These are phyloP conservation scores for Hypanus sabinus DNA, from an alignment of 2,113 vertebrate species.

Conservation along the genomic window DNA sequence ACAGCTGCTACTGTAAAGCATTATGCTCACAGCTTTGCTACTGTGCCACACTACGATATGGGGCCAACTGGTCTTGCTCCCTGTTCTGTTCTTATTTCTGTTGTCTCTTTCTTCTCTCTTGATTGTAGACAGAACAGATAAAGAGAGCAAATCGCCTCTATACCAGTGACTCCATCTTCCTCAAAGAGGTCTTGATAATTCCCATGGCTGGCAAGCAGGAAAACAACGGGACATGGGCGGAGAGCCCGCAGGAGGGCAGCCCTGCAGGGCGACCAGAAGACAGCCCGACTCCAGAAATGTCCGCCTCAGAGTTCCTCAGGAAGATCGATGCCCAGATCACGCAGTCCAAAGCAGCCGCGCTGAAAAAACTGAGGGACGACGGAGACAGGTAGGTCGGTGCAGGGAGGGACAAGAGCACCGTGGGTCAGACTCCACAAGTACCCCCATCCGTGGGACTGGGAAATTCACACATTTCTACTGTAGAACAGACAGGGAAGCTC, in stretches of 20 bases:
- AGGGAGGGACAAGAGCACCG: too few relatives aligned
- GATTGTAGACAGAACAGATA: constrained; percentile 79
- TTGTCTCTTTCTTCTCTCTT: too few relatives aligned
- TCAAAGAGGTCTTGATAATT: constrained; percentile 74
- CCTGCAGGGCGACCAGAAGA: not conserved
- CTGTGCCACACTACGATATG: too few relatives aligned
- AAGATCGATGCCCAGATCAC: constrained; percentile 73
- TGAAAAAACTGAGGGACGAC: constrained; percentile 55
- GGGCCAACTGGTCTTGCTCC: too few relatives aligned
- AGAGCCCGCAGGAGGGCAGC: constrained; percentile 41
- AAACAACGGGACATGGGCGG: constrained; percentile 44
- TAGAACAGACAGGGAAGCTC: too few relatives aligned
- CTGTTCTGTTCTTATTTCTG: too few relatives aligned
- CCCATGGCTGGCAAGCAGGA: constrained; percentile 57
- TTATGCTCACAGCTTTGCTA: too few relatives aligned
- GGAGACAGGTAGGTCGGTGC: constrained; percentile 53
- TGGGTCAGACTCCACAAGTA: too few relatives aligned
- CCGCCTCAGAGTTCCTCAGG: constrained; percentile 71
- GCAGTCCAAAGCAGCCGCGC: constrained; percentile 70
- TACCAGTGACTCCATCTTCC: constrained; percentile 86
- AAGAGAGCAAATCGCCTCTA: constrained; percentile 84
- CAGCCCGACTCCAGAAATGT: constrained; percentile 53
- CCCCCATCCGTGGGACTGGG: too few relatives aligned
- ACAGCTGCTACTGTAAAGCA: too few relatives aligned
- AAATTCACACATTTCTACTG: too few relatives aligned